Conservation (phyloP, 1,140 invertebrate species). For the Semibalanus balanoides region DNA sequence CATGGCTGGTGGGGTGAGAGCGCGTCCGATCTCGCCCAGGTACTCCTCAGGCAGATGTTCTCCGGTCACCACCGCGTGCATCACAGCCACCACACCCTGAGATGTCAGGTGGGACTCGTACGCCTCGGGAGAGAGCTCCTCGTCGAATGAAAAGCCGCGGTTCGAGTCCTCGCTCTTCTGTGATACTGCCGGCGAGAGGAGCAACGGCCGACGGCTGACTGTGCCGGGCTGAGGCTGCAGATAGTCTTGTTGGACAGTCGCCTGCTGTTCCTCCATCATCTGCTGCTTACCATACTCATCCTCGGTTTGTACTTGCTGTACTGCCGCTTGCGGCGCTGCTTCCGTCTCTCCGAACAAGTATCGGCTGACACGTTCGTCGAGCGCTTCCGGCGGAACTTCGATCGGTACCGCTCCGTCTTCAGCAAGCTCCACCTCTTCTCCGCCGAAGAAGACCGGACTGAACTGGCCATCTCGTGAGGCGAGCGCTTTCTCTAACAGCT, state of each 20-base stretch:
- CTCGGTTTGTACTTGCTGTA: no score
- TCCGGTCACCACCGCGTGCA: neutral
- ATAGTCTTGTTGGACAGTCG: neutral
- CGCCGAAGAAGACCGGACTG: neutral
- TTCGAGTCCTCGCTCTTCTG: neutral
- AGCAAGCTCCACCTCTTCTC: neutral
- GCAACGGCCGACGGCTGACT: neutral
- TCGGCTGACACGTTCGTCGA: neutral
- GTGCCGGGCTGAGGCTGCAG: no score
- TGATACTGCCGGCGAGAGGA: neutral
- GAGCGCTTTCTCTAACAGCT: neutral
- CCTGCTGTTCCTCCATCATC: no score
- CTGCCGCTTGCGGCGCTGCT: neutral
- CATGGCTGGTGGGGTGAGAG: neutral
- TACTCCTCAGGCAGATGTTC: neutral
- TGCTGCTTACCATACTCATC: no score
- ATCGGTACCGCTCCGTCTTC: neutral
- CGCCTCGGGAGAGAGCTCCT: neutral
- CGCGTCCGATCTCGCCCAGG: conserved; percentile 4
- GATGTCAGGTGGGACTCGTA: neutral
- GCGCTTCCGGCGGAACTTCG: neutral
- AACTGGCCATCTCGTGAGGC: neutral
- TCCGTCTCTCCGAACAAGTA: neutral
- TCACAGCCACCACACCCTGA: neutral
- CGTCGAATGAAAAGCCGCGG: neutral